These are phyloP conservation scores for Caenorhabditis auriculariae DNA, from an alignment of 2,888 invertebrate species.

Conservation along the genomic window DNA sequence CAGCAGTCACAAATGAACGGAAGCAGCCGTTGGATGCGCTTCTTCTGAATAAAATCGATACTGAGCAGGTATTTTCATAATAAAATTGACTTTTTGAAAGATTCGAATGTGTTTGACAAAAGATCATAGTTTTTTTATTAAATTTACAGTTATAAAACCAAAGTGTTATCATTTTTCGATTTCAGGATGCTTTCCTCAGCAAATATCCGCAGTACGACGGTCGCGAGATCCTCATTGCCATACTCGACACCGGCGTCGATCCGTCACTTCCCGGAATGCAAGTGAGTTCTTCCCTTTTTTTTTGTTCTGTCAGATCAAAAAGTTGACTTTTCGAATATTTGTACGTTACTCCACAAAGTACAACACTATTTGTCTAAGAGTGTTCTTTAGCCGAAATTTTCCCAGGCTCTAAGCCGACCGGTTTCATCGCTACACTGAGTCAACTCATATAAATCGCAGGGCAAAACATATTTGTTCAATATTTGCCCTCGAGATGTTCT, in stretches of 20 bases:
- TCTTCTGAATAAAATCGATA: slow-evolving; percentile 22
- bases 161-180: neutral
- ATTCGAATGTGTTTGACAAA: neutral
- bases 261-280: slow-evolving; percentile 90
- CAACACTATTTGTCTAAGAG: neutral
- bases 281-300: slow-evolving; percentile 66
- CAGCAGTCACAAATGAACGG: no score
- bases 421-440: no score
- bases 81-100: neutral
- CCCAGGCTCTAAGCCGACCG: no score
- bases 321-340: neutral
- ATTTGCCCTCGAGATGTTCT: neutral
- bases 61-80: slow-evolving; percentile 28
- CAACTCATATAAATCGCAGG: no score
- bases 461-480: no score
- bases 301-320: neutral
- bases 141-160: no score
- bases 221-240: slow-evolving; percentile 84
- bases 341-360: neutral
- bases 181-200: slow-evolving; percentile 43
- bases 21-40: slow-evolving; percentile 24
- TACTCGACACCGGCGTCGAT: slow-evolving; percentile 96
- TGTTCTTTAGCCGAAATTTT: neutral
- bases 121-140: neutral
- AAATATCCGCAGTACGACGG: slow-evolving; percentile 73